Conservation (phyloP, 2,888 invertebrate genomes). For the Hoplodrina blanda region DNA sequence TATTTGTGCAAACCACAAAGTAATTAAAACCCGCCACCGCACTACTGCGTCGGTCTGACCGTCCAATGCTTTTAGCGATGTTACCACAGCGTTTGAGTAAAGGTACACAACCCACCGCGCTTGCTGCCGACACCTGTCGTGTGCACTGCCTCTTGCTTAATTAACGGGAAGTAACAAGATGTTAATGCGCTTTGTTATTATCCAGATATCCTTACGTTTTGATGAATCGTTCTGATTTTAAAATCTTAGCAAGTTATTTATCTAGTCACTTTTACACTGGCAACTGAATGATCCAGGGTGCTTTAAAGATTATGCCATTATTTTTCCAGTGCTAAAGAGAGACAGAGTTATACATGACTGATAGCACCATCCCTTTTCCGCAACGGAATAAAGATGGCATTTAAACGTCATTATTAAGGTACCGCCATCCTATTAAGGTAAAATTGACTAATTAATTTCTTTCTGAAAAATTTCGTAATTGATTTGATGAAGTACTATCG, state of each 20-base stretch:
- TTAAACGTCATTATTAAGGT: no score
- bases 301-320: no score
- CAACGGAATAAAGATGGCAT: no score
- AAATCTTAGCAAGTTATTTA: background rate
- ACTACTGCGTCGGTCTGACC: background rate
- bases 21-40: slow-evolving; percentile 26
- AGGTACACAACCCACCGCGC: background rate
- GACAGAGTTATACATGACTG: no score
- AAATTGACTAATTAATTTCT: no score
- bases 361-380: no score
- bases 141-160: slow-evolving; percentile 3
- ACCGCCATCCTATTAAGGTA: no score
- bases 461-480: no score
- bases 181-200: slow-evolving; percentile 87
- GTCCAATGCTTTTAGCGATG: background rate
- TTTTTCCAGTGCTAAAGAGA: no score
- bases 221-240: no score
- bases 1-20: slow-evolving; percentile 8
- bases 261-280: background rate
- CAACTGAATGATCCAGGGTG: no score
- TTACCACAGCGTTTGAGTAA: slow-evolving; percentile 8
- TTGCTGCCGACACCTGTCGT: slow-evolving; percentile 12
- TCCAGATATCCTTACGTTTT: background rate
- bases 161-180: slow-evolving; percentile 22
- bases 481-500: no score